These are phyloP conservation scores for Styela clava DNA, from an alignment of 23 tunicate genomes.

Conservation along the genomic window DNA sequence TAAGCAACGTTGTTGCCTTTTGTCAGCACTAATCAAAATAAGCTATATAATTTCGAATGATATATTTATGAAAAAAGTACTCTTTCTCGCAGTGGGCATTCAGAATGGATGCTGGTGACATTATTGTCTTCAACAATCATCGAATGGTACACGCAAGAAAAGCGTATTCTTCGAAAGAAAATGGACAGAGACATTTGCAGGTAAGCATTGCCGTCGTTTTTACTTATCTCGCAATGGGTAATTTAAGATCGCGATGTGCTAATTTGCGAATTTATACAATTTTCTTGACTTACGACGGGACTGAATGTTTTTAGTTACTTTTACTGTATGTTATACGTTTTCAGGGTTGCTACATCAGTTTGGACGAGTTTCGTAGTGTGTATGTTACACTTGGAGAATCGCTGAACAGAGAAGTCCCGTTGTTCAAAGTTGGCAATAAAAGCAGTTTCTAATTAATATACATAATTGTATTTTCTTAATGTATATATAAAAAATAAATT, in stretches of 20 bases:
- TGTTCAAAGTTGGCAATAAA: conserved; percentile 8
- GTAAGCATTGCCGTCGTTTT: not conserved
- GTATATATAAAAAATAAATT: too few species aligned
- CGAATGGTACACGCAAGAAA: conserved; percentile 4
- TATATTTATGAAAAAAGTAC: too few species aligned
- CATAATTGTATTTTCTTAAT: too few species aligned
- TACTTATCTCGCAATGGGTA: too few species aligned
- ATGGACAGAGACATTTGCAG: conserved; percentile 9
- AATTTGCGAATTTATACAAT: too few species aligned
- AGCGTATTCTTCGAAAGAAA: not conserved
- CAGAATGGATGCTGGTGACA: conserved; percentile 11
- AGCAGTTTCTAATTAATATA: conserved; percentile 6
- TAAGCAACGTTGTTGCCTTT: too few species aligned
- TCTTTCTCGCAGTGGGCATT: not conserved
- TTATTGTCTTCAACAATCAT: conserved; percentile 10
- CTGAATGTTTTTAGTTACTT: too few species aligned
- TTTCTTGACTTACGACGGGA: too few species aligned
- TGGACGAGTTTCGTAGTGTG: not conserved
- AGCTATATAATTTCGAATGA: too few species aligned
- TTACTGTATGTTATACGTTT: too few species aligned
- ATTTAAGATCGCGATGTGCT: too few species aligned
- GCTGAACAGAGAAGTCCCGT: not conserved
- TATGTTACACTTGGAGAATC: not conserved
- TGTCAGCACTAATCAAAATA: too few species aligned
- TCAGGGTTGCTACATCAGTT: conserved; percentile 7